A percentile compares a stretch with the other conserved stretches of the same genome.
phyloP scores from a whole-genome alignment of 92 coral and sea anemone species.

The Heliopora coerulea region DNA sequence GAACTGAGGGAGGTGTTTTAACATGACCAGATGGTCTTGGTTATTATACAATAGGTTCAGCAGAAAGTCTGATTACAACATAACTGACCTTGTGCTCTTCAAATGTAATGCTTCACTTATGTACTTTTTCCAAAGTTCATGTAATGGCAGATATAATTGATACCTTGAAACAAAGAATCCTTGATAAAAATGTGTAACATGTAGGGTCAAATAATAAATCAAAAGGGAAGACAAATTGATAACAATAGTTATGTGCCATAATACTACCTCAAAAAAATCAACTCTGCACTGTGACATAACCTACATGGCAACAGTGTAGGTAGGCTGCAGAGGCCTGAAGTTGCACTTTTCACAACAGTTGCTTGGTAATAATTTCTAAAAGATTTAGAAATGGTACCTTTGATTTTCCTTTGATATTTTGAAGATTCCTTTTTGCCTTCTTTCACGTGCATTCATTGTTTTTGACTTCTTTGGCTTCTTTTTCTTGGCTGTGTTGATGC shows the following conservation, averaged over 20 bases:
- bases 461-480: constrained; percentile 57
- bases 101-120: constrained; percentile 63
- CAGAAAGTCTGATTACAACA: background rate
- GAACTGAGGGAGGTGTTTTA: too few species aligned
- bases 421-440: constrained; percentile 64
- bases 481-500: constrained; percentile 29
- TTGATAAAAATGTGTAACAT: background rate
- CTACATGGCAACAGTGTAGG: too few species aligned
- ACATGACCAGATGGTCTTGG: too few species aligned
- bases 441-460: constrained; percentile 77
- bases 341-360: too few species aligned
- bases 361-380: too few species aligned
- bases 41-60: background rate
- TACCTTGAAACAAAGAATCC: constrained; percentile 65
- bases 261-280: too few species aligned
- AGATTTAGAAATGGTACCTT: too few species aligned
- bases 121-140: constrained; percentile 86
- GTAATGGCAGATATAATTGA: constrained; percentile 83
- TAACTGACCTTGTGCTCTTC: constrained; percentile 52
- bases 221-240: too few species aligned
- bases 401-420: constrained; percentile 72
- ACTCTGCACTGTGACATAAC: too few species aligned
- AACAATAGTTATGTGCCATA: too few species aligned
- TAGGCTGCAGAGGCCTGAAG: too few species aligned
- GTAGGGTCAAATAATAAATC: too few species aligned